Percentiles rank a stretch among this genome's conserved stretches.
Conservation (phyloP, 2,888 invertebrate genomes). For the Zaprionus bogoriensis region DNA sequence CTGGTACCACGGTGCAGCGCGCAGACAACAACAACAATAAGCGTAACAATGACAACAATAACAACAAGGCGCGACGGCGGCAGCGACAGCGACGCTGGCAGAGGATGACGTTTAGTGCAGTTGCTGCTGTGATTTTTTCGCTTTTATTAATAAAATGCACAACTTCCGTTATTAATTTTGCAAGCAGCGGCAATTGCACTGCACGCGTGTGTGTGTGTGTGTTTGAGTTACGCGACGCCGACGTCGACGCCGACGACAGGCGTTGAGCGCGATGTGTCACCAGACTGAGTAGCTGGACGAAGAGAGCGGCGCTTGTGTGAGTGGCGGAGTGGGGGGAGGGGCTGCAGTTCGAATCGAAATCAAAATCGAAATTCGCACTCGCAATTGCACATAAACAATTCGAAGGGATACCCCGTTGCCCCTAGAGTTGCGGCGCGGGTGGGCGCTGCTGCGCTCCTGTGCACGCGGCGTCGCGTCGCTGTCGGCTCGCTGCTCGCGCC, state of each 20-base stretch:
- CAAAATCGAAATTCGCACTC: slow-evolving; percentile 51
- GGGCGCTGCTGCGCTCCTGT: slow-evolving; percentile 61
- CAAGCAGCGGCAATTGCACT: slow-evolving; percentile 67
- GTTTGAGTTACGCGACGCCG: slow-evolving; percentile 31
- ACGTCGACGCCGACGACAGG: slow-evolving; percentile 22
- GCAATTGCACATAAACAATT: slow-evolving; percentile 30
- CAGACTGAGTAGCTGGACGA: slow-evolving; percentile 31
- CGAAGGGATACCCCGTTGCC: too few relatives aligned
- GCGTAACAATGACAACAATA: not conserved
- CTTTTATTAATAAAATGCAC: slow-evolving; percentile 82
- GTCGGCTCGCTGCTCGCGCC: slow-evolving; percentile 13
- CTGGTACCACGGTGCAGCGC: not conserved
- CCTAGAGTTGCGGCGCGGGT: slow-evolving; percentile 25
- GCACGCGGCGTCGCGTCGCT: slow-evolving; percentile 52
- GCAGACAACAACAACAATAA: too few relatives aligned
- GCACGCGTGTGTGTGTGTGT: slow-evolving; percentile 13
- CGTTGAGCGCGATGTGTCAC: slow-evolving; percentile 61
- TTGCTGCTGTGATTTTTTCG: slow-evolving; percentile 48
- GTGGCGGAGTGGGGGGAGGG: slow-evolving; percentile 1
- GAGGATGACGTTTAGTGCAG: slow-evolving; percentile 35
- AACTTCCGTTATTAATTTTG: slow-evolving; percentile 82
- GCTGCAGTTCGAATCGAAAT: slow-evolving; percentile 22
- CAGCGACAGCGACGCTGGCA: not conserved
- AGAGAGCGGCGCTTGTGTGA: not conserved
- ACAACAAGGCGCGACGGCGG: not conserved